Conservation (phyloP, 2,113 vertebrate genomes). For the Mellivora capensis region DNA sequence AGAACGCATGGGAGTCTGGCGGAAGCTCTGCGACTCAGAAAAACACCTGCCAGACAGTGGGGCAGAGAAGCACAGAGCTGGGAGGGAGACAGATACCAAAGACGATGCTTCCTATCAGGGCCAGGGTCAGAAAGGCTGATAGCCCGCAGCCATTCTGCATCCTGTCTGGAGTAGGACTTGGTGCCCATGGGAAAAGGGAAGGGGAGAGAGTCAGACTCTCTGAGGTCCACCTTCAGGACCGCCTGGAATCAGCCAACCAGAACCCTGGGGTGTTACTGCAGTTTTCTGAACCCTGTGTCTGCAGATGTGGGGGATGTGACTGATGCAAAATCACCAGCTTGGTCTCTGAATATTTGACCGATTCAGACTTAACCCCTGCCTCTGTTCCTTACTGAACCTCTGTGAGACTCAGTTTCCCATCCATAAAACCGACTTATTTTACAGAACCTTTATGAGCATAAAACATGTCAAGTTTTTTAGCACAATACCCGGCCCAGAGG, state of each 20-base stretch:
- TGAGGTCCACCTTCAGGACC: background rate
- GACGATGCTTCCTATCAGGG: rapidly evolving
- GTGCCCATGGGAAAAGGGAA: too few relatives aligned
- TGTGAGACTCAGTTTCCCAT: background rate
- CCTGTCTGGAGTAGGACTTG: too few relatives aligned
- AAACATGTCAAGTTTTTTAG: background rate
- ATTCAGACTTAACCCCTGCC: background rate
- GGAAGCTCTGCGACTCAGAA: background rate
- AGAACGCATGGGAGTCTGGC: background rate
- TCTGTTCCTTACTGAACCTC: background rate
- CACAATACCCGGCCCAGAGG: background rate
- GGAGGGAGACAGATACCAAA: too few relatives aligned
- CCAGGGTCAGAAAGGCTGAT: background rate
- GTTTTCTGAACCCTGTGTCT: background rate
- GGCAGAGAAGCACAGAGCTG: rapidly evolving
- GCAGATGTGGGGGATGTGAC: background rate
- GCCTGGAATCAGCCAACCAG: background rate
- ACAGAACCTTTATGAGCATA: background rate
- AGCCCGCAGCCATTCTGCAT: background rate
- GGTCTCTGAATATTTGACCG: background rate
- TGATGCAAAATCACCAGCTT: rapidly evolving
- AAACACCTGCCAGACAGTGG: background rate
- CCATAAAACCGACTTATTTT: background rate
- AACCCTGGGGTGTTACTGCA: background rate
- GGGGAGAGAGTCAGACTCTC: background rate